A percentile compares a stretch with the other conserved stretches of the same genome.
Conservation (phyloP, 2,797 vertebrate species). For the Tauraco hartlaubi region DNA sequence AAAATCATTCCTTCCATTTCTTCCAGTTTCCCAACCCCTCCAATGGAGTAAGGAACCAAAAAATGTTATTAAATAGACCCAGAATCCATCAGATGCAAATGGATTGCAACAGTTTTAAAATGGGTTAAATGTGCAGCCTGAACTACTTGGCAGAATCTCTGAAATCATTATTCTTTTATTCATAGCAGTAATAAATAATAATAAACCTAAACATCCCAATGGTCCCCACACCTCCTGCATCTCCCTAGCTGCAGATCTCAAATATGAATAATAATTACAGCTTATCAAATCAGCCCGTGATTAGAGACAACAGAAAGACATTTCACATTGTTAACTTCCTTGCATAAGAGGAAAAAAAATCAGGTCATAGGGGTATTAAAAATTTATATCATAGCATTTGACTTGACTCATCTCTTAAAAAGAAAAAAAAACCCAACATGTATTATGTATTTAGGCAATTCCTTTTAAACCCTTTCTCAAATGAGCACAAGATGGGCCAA, state of each 20-base stretch:
- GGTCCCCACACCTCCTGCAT: not conserved
- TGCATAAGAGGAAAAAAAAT: not conserved
- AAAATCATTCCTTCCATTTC: not conserved
- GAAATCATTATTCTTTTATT: conserved; percentile 61
- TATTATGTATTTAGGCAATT: conserved; percentile 48
- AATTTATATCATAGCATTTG: conserved; percentile 22
- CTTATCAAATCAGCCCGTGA: conserved; percentile 26
- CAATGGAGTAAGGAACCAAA: not conserved
- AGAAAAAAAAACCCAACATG: conserved; percentile 38
- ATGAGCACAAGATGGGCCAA: conserved; percentile 16
- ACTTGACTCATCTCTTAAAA: conserved; percentile 67
- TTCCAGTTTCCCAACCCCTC: not conserved
- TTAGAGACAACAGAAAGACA: conserved; percentile 35
- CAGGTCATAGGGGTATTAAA: conserved; percentile 37
- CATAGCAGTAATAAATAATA: conserved; percentile 46
- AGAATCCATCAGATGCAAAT: not conserved
- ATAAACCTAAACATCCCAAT: not conserved
- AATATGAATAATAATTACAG: conserved; percentile 21
- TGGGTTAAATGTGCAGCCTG: conserved; percentile 34
- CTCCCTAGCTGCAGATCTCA: not conserved
- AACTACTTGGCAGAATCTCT: conserved; percentile 30
- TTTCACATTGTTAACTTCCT: conserved; percentile 37
- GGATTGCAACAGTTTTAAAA: not conserved
- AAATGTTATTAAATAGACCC: not conserved
- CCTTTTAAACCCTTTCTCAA: not conserved